Evolutionary conservation across 2,797 vertebrate genomes (phyloP).

Genomic region (Delichon dasypus): DNA sequence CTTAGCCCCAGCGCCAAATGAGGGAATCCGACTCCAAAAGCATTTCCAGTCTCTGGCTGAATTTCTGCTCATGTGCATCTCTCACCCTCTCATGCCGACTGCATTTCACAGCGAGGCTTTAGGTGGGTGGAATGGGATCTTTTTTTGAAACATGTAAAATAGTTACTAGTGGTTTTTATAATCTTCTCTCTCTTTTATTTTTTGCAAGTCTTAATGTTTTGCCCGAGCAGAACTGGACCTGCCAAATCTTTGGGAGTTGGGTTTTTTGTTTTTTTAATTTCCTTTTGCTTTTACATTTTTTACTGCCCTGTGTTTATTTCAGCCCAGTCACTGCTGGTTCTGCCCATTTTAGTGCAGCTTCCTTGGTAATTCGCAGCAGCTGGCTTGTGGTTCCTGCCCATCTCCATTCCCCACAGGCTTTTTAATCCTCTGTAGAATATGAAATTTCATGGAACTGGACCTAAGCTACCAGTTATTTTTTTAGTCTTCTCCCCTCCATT

Average conservation of each 20-base stretch:
- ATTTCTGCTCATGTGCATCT: constrained; percentile 69
- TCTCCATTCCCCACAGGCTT: constrained; percentile 49
- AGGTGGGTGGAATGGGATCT: constrained; percentile 75
- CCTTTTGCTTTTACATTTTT: constrained; percentile 63
- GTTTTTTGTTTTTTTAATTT: constrained; percentile 28
- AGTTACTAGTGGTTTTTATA: constrained; percentile 74
- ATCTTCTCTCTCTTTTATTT: constrained; percentile 71
- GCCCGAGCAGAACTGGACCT: constrained; percentile 69
- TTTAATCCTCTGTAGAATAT: constrained; percentile 68
- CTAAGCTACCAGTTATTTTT: constrained; percentile 71
- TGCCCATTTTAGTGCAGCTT: constrained; percentile 77
- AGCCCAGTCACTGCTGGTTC: constrained; percentile 65
- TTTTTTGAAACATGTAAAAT: constrained; percentile 76
- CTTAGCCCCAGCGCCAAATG: constrained; percentile 71
- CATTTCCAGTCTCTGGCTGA: constrained; percentile 69
- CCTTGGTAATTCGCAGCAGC: constrained; percentile 65
- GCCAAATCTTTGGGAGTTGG: constrained; percentile 64
- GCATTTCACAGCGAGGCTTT: constrained; percentile 76
- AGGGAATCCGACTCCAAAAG: constrained; percentile 62
- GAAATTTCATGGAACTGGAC: constrained; percentile 72
- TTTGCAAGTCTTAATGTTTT: constrained; percentile 74
- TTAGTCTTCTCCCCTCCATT: constrained; percentile 57
- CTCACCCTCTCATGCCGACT: constrained; percentile 65
- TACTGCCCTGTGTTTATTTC: constrained; percentile 63
- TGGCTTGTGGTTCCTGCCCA: constrained; percentile 66